Conservation (phyloP, 2,888 invertebrate genomes). For the Drosophila atripex region DNA sequence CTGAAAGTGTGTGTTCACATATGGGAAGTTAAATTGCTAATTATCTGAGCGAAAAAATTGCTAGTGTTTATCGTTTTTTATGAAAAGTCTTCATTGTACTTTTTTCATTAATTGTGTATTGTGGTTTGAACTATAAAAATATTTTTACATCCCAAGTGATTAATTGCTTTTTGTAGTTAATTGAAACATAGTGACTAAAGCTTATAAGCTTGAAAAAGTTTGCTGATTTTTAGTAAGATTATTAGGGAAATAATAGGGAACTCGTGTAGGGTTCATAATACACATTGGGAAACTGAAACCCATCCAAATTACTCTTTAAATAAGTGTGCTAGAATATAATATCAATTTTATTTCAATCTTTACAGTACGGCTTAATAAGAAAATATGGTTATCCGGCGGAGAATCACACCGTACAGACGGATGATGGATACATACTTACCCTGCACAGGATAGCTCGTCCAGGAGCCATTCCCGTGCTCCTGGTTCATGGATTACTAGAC, state of each 20-base stretch:
- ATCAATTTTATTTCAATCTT: not conserved
- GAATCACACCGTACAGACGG: slow-evolving; percentile 87
- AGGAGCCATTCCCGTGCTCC: slow-evolving; percentile 85
- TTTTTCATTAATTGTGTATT: not conserved
- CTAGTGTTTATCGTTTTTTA: not conserved
- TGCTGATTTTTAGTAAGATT: too few species aligned
- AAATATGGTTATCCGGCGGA: slow-evolving; percentile 88
- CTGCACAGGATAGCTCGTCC: slow-evolving; percentile 89
- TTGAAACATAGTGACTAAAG: too few species aligned
- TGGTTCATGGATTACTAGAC: slow-evolving; percentile 89
- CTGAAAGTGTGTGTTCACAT: not conserved
- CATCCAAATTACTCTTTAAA: too few species aligned
- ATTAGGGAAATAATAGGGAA: too few species aligned
- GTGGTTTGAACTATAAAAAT: too few species aligned
- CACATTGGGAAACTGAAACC: too few species aligned
- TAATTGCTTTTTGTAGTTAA: not conserved
- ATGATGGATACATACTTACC: slow-evolving; percentile 91
- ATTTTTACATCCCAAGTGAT: not conserved
- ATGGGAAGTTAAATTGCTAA: not conserved
- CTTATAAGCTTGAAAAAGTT: too few species aligned
- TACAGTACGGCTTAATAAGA: slow-evolving; percentile 85
- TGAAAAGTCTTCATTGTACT: not conserved
- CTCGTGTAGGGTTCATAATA: too few species aligned
- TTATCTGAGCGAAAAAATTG: not conserved
- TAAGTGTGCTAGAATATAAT: too few species aligned